Evolutionary conservation across 2,888 invertebrate species (phyloP), one percentile per base, ranked within the genome.

Genomic region (Scelioninae gen. 1): DNA sequence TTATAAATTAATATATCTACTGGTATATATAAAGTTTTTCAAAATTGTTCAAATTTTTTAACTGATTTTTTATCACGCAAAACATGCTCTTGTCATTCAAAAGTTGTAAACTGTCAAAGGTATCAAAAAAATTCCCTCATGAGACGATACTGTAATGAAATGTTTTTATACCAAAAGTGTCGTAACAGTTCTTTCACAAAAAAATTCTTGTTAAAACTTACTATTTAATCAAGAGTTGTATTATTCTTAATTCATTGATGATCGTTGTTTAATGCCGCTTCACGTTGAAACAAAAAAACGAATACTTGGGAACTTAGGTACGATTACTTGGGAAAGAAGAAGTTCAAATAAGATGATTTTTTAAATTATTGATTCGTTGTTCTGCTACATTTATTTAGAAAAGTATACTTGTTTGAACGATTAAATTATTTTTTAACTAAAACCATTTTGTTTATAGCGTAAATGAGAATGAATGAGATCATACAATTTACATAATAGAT

Each of bases 201-300:
- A n/a, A n/a, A n/a, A 69, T 38, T 40, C 58, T 38, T 56, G 56
- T 58, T 47, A 69, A 31, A 63, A 63, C 40, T 74, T 74, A 40
- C 34, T 43, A 60, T 60, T 74, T 55, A 63, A 74, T 74, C 51
- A 63, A 53, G 55, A 43, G 9, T 9, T 34, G 47, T 32, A 55
- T 63, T 63, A 45, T 62, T 60, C 16, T 60, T 53, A 60, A 72
- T 72, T 72, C 40, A 62, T 62, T 51, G 43, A 72, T 62, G 34
- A 62, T 62, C 53, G 53, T 43, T 74, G 34, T 63, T 74, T 74
- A 63, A 74, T 72, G n/a, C 43, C 32, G 11, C 11, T 49, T 60
- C 43, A 40, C 60, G 40, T 43, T n/a, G 47, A n/a, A 45, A 32
- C 49, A 49, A 58, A 23, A n/a, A 49, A 38, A 58, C 47, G 29